These are phyloP conservation scores for Resseliella maxima DNA, from an alignment of 2,888 invertebrate species.

Conservation along the genomic window DNA sequence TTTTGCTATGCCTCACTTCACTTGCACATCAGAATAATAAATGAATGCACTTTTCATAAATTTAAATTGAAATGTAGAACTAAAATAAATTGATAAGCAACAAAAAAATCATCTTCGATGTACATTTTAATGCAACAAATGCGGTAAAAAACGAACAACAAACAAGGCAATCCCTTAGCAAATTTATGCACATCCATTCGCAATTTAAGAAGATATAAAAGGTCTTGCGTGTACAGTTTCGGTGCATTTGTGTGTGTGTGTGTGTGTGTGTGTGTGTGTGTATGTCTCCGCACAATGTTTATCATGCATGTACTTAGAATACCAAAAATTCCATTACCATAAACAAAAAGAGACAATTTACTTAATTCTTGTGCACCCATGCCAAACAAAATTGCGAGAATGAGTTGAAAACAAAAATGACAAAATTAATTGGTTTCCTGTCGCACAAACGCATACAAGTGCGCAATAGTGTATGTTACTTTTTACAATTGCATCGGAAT, in stretches of 20 bases:
- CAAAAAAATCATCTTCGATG: not conserved
- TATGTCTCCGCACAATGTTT: not conserved
- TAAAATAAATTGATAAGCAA: not conserved
- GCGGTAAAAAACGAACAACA: not conserved
- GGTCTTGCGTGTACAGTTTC: not conserved
- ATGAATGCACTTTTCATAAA: not conserved
- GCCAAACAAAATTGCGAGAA: not conserved
- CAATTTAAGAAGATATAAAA: not conserved
- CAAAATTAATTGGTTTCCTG: not conserved
- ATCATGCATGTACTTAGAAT: slow-evolving; percentile 4
- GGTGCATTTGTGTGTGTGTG: too few species aligned
- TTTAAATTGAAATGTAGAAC: not conserved
- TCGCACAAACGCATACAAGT: not conserved
- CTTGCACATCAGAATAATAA: not conserved
- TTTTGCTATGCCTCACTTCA: not conserved
- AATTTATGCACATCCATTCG: not conserved
- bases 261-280: too few species aligned
- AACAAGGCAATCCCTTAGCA: not conserved
- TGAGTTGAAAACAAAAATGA: slow-evolving; percentile 6
- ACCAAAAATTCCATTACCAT: not conserved
- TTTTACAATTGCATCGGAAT: too few species aligned
- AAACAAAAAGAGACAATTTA: not conserved
- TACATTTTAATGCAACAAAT: not conserved
- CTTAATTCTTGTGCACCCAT: not conserved
- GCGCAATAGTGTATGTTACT: too few species aligned